Evolutionary conservation across 2,113 vertebrate species (phyloP).

Genomic region (Malurus cyaneus): DNA sequence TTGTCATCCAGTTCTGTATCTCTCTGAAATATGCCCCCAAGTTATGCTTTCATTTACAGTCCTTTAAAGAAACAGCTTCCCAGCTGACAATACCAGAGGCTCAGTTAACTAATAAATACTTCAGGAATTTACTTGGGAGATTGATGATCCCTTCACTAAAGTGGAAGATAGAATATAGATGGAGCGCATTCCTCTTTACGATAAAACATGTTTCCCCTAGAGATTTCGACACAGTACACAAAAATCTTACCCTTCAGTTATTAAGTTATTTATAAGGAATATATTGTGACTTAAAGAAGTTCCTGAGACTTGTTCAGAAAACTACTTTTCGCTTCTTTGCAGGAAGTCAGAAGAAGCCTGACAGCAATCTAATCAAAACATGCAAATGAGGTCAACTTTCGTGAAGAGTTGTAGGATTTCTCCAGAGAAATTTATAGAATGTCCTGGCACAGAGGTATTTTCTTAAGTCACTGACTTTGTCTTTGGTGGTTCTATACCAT

Average conservation of each 20-base stretch:
- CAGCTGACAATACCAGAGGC: background rate
- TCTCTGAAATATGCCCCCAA: background rate
- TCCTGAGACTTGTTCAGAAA: background rate
- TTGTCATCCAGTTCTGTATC: background rate
- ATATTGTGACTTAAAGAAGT: background rate
- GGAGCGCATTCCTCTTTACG: background rate
- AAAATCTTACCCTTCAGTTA: background rate
- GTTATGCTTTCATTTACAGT: background rate
- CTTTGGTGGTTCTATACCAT: background rate
- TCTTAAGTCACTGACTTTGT: conserved; percentile 19
- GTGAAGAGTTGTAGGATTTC: conserved; percentile 71
- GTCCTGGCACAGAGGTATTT: conserved; percentile 55
- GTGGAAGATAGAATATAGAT: background rate
- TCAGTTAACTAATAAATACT: conserved; percentile 42
- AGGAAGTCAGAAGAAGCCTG: conserved; percentile 48
- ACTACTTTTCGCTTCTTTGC: background rate
- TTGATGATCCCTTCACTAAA: conserved; percentile 21
- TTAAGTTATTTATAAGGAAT: background rate
- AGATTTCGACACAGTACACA: background rate
- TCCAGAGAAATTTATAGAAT: conserved; percentile 71
- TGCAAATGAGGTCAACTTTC: conserved; percentile 79
- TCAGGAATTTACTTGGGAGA: background rate
- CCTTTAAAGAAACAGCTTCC: conserved; percentile 17
- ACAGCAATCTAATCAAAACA: conserved; percentile 77
- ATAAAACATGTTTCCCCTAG: background rate